Evolutionary conservation across 2,888 invertebrate species (phyloP), one percentile per base, ranked within the genome.

Genomic region (Pecten maximus): DNA sequence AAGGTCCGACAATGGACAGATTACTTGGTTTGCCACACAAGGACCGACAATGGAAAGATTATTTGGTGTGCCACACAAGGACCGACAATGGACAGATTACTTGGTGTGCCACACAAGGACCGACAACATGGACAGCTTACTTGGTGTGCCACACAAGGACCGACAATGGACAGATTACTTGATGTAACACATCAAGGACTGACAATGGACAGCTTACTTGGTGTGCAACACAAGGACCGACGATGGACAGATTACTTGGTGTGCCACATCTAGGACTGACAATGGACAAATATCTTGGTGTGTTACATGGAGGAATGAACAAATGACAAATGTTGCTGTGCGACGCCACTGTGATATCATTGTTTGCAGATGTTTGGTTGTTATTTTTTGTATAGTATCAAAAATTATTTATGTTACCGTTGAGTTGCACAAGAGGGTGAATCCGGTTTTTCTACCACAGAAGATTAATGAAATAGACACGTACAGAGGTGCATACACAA

Each of bases 341-440:
- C 15, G 28, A 74, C 35, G 10, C 35, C 74, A 35, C 74, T 74
- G 74, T 74, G 74, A 74, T 74, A 74, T 60, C 60, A 60, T 74
- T 74, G 74, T 74, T 74, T 74, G 74, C 28, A 10, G 35, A 74
- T 74, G 28, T 35, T 10, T 74, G 74, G 74, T 74, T 74, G 74
- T 74, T 74, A 74, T 74, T 35, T 35, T 35, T 74, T 74, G 74
- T 74, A 74, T 28, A 74, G 74, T 74, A 74, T 74, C 74, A 35
- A 74, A 35, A 74, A 8, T 28, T 35, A 10, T 74, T 74, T 28
- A 74, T 74, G 74, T 74, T 74, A 74, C 35, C 35, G 8, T 74
- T 74, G 35, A 35, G 28, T 74, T 35, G 28, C 74, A 28, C 6
- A 12, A 74, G 74, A 74, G 74, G 23, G 8, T n/a, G 54, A 54